Base-by-base conservation (phyloP, 2,113 vertebrate genomes). In the Gymnocephalus cernua region DNA sequence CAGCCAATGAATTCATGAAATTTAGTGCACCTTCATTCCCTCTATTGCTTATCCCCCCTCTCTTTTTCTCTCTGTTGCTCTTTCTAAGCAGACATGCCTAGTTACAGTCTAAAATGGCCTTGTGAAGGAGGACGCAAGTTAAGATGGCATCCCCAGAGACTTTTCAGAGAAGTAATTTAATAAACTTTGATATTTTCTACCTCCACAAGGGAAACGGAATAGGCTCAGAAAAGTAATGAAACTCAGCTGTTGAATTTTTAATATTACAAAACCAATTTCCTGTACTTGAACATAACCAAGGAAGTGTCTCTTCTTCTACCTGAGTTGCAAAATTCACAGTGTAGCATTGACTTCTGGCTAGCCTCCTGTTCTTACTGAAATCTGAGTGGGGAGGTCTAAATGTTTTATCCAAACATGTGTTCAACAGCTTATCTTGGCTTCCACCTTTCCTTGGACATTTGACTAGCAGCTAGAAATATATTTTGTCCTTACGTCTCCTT, bases 81-180 rank as follows among this genome's bases (percentile, higher is more conserved):
- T 69, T 67, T 78, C 89, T 84, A 86, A 90, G 90, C 82, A 91
- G 91, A 90, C 87, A 90, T 92, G 91, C 88, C 91, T 92, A 86
- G 91, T 92, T 93, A 93, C 88, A 92, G 88, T 89, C 87, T 88
- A 91, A 93, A 92, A 90, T 90, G 91, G 91, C 83, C 88, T 92
- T 88, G 81, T 87, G 88, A 87, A 91, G 85, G 82, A 93, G 84
- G 84, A 86, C 50, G 79, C 59, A 73, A 92, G 89, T 93, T 94
- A 93, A 91, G 90, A 93, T 92, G 91, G 91, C 85, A 84, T 92
- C 93, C 90, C 90, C 21, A 11, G 88, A 93, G 93, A 92, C 88
- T 92, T 92, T 91, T 93, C 82, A 93, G 82, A 88, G 88, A 78
- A 91, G 91, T 94, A 93, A 95, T 95, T 95, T 95, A 94, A 95